Conservation (phyloP, 30 jellyfish, hydroid and myxozoan species). For the Aurelia coerulea region DNA sequence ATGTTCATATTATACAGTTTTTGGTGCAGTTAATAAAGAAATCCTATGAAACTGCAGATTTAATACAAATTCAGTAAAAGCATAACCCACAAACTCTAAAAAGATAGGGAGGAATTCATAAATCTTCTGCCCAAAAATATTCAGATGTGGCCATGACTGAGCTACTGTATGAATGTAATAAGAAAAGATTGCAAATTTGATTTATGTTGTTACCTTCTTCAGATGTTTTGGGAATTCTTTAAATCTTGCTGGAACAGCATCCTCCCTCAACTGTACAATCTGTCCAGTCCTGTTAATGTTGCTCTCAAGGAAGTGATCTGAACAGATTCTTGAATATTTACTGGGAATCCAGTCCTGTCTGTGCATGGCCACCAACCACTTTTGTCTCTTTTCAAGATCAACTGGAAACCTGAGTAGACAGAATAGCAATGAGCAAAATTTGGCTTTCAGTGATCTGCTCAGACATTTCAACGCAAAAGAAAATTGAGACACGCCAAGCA, state of each 20-base stretch:
- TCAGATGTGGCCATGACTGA: too few relatives aligned
- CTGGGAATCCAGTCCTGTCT: constrained; percentile 55
- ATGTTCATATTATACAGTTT: too few relatives aligned
- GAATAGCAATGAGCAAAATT: not conserved
- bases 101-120: too few relatives aligned
- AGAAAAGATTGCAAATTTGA: too few relatives aligned
- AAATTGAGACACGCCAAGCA: not conserved
- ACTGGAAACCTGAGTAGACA: not conserved
- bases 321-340: constrained; percentile 33
- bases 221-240: constrained; percentile 51
- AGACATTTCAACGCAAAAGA: not conserved
- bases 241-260: constrained; percentile 56
- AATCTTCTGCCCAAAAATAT: too few relatives aligned
- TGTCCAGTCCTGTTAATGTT: constrained; percentile 22
- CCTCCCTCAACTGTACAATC: constrained; percentile 5
- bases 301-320: constrained; percentile 41
- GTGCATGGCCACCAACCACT: constrained; percentile 1
- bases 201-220: constrained; percentile 22
- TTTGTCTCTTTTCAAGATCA: not conserved
- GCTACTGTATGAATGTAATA: too few relatives aligned
- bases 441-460: not conserved
- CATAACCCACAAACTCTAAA: too few relatives aligned
- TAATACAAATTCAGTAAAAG: too few relatives aligned
- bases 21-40: too few relatives aligned
- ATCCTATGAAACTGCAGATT: too few relatives aligned